A percentile compares a stretch with the other conserved stretches of the same genome.
Conservation (phyloP, 37 sponge, comb jelly and placozoan species). For the Spongia lamella region DNA sequence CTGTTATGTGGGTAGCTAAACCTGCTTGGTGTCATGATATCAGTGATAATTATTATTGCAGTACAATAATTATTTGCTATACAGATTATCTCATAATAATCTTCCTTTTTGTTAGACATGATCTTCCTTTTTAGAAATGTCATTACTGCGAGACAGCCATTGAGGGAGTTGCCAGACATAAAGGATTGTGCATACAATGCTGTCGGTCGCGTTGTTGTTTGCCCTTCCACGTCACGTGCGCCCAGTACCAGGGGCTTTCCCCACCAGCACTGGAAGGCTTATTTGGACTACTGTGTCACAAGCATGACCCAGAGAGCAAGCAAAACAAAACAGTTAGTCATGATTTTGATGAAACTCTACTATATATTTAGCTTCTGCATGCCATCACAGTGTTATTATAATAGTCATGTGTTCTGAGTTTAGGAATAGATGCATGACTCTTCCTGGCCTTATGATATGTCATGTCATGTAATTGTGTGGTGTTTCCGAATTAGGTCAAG, state of each 20-base stretch:
- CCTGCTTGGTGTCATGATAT: no score
- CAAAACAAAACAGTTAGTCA: background rate
- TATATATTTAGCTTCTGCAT: background rate
- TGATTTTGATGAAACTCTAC: no score
- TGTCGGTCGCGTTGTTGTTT: constrained; percentile 45
- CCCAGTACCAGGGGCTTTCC: constrained; percentile 53
- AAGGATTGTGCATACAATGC: constrained; percentile 76
- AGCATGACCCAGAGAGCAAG: constrained; percentile 24
- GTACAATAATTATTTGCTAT: no score
- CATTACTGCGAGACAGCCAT: constrained; percentile 10
- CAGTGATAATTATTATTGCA: no score
- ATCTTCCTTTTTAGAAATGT: constrained; percentile 31
- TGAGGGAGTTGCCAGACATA: constrained; percentile 22
- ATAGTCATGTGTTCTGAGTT: constrained; percentile 1
- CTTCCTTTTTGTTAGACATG: background rate
- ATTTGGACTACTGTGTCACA: constrained; percentile 43
- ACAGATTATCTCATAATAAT: no score
- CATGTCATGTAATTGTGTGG: no score
- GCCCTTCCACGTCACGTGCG: constrained; percentile 89
- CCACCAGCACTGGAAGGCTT: background rate
- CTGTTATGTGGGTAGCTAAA: no score
- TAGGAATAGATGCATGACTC: background rate
- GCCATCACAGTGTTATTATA: no score
- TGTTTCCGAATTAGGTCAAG: no score
- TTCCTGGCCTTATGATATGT: no score